phyloP scores from a whole-genome alignment of 1,140 invertebrate genomes.

The Drosophila yakuba region DNA sequence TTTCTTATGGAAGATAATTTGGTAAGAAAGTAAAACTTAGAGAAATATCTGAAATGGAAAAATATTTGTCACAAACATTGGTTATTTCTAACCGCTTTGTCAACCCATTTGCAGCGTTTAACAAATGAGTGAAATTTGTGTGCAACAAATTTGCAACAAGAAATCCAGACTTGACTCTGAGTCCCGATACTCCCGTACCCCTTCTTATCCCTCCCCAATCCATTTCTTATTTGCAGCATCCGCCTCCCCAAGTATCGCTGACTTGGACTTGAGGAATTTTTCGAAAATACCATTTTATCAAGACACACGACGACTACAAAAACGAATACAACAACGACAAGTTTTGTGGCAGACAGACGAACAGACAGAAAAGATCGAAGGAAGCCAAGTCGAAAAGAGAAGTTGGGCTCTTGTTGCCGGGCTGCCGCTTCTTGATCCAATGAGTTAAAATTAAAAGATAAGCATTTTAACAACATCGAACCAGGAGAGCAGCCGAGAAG shows the following conservation, averaged over 20 bases:
- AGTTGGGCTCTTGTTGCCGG: constrained; percentile 62
- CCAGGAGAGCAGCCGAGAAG: constrained; percentile 38
- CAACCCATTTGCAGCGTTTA: constrained; percentile 15
- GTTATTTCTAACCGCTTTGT: constrained; percentile 11
- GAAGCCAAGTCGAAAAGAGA: constrained; percentile 34
- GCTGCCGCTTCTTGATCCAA: constrained; percentile 75
- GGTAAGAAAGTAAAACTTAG: neutral
- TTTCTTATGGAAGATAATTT: constrained; percentile 15
- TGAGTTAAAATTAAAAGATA: constrained; percentile 84
- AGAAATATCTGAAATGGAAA: neutral
- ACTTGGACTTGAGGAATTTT: constrained; percentile 79
- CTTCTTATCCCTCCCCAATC: neutral
- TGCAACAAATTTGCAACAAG: constrained; percentile 74
- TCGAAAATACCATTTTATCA: constrained; percentile 80
- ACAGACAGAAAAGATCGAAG: constrained; percentile 38
- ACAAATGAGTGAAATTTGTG: constrained; percentile 73
- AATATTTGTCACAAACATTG: neutral
- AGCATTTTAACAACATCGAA: constrained; percentile 80
- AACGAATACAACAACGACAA: constrained; percentile 54
- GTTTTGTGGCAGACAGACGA: constrained; percentile 63
- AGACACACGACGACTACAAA: constrained; percentile 72
- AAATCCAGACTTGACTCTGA: constrained; percentile 62
- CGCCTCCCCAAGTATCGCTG: constrained; percentile 50
- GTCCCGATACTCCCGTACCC: neutral
- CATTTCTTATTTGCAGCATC: constrained; percentile 33